These are phyloP conservation scores for Pyrochroa serraticornis DNA, from an alignment of 2,888 invertebrate genomes.

Conservation along the genomic window DNA sequence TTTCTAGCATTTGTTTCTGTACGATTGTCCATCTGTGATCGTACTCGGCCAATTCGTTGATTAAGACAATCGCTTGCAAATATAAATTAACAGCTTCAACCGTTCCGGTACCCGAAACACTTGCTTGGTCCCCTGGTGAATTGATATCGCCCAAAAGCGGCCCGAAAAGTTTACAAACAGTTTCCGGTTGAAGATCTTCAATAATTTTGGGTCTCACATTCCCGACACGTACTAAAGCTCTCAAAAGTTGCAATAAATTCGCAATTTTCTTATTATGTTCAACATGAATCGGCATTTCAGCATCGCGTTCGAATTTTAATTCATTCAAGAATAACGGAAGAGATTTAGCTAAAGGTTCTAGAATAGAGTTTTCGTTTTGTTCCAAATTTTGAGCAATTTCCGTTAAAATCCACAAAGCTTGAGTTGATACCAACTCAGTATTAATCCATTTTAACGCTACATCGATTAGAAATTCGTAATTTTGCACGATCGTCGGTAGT, in stretches of 20 bases:
- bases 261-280: conserved; percentile 56
- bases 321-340: conserved; percentile 57
- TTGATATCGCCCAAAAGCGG: conserved; percentile 52
- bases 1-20: conserved; percentile 54
- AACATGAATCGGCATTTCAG: conserved; percentile 39
- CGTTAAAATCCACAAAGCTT: conserved; percentile 57
- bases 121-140: conserved; percentile 39
- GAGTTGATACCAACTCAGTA: conserved; percentile 56
- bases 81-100: conserved; percentile 58
- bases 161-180: conserved; percentile 55
- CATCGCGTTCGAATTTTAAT: conserved; percentile 50
- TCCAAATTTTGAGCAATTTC: conserved; percentile 53
- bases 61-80: conserved; percentile 59
- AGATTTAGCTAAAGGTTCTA: conserved; percentile 51
- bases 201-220: conserved; percentile 50
- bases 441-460: conserved; percentile 61
- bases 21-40: conserved; percentile 58
- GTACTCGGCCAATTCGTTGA: conserved; percentile 59
- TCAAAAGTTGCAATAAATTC: conserved; percentile 60
- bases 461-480: conserved; percentile 57
- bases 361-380: conserved; percentile 35
- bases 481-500: conserved; percentile 51
- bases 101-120: conserved; percentile 44
- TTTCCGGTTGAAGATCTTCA: conserved; percentile 53
- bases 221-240: conserved; percentile 53